Percentiles rank a stretch among this genome's conserved stretches.
These are phyloP conservation scores for Megalops cyprinoides DNA, from an alignment of 2,797 vertebrate species.

Conservation along the genomic window DNA sequence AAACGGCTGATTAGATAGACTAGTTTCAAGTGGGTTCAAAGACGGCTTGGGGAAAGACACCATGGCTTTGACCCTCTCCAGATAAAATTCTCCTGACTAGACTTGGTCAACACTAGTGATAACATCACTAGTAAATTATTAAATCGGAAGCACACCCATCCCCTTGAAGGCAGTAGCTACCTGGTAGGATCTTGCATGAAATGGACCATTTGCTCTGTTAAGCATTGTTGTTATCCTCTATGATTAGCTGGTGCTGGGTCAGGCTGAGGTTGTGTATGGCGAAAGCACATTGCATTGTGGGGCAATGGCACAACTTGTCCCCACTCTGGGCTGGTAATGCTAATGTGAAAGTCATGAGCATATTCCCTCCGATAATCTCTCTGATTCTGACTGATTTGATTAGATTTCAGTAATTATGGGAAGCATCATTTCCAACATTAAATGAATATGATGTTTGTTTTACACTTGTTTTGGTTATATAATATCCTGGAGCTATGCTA, in stretches of 20 bases:
- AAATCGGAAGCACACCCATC: background rate
- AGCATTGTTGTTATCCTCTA: background rate
- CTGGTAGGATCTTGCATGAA: background rate
- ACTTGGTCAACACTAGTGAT: background rate
- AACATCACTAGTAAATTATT: background rate
- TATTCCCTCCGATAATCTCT: too few species aligned
- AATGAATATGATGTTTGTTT: too few species aligned
- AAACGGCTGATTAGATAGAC: background rate
- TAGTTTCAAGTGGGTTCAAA: background rate
- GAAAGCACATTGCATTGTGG: background rate
- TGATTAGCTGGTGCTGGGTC: background rate
- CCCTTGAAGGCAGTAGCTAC: background rate
- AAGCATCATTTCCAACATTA: too few species aligned
- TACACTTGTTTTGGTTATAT: too few species aligned
- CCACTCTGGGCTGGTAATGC: too few species aligned
- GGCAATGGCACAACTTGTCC: too few species aligned
- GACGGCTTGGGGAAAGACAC: background rate
- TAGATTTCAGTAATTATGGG: too few species aligned
- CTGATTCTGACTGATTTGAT: too few species aligned
- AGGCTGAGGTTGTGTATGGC: background rate
- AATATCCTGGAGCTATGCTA: too few species aligned
- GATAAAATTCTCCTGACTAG: slow-evolving; percentile 2
- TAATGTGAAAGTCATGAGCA: too few species aligned
- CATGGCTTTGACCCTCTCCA: background rate
- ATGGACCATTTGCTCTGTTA: background rate